Evolutionary conservation across 2,113 vertebrate genomes (phyloP).

Genomic region (Poeciliopsis turrubarensis): DNA sequence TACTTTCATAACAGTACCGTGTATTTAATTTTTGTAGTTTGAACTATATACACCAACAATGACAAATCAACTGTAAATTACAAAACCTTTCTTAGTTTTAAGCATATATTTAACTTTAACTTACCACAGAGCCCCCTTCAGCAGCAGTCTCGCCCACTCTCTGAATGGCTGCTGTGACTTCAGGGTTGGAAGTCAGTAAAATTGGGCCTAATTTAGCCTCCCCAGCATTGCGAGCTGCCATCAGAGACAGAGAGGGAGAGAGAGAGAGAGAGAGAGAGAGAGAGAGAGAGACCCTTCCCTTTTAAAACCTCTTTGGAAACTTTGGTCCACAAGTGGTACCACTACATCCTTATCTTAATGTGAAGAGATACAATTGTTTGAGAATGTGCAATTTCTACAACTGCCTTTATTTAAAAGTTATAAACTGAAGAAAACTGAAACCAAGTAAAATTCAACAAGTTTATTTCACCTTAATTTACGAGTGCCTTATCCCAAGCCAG

Average conservation of each 20-base stretch:
- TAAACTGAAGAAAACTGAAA: not conserved
- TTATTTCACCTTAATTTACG: constrained; percentile 17
- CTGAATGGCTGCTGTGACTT: constrained; percentile 46
- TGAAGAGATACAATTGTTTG: not conserved
- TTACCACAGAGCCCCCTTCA: constrained; percentile 40
- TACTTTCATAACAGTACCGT: not conserved
- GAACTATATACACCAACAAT: not conserved
- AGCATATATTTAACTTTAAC: constrained; percentile 28
- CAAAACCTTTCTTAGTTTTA: constrained; percentile 16
- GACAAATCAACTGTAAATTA: not conserved
- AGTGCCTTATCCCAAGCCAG: not conserved
- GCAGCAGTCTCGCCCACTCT: constrained; percentile 44
- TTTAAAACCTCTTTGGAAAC: constrained; percentile 78
- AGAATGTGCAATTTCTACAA: constrained; percentile 10
- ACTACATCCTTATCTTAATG: constrained; percentile 55
- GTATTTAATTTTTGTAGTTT: not conserved
- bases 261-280: constrained; percentile 72
- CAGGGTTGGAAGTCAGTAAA: constrained; percentile 71
- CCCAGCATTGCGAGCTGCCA: constrained; percentile 62
- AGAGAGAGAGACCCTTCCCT: constrained; percentile 78
- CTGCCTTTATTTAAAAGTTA: constrained; percentile 9
- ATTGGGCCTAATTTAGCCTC: constrained; percentile 77
- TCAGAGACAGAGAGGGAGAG: constrained; percentile 75
- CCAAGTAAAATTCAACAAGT: not conserved
- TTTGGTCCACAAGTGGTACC: constrained; percentile 67